Conservation (phyloP, 2,113 vertebrate genomes). For the Macquaria ambigua region DNA sequence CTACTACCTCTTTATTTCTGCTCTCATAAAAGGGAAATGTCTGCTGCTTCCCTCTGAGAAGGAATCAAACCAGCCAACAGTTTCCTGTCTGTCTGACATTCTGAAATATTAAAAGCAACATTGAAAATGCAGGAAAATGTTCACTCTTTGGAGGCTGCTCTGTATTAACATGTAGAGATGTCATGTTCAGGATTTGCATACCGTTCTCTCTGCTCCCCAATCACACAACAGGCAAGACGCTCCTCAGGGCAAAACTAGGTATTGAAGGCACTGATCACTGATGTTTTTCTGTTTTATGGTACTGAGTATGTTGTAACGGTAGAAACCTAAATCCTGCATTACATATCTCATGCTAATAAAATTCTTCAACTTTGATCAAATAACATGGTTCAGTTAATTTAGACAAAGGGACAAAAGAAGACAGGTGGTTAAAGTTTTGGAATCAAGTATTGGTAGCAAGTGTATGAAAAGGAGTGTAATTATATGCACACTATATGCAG, state of each 20-base stretch:
- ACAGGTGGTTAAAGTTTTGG: background rate
- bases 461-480: background rate
- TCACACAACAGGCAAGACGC: background rate
- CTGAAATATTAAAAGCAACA: constrained; percentile 24
- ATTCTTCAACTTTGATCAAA: background rate
- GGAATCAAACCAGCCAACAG: constrained; percentile 15
- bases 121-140: background rate
- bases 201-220: background rate
- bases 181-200: constrained; percentile 10
- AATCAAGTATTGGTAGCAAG: too few species aligned
- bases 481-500: background rate
- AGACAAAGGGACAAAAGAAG: background rate
- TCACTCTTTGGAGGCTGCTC: background rate
- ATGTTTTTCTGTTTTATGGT: background rate
- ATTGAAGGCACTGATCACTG: background rate
- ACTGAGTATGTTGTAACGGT: background rate
- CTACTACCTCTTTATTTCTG: constrained; percentile 7
- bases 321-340: background rate
- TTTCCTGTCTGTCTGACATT: constrained; percentile 27
- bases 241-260: background rate
- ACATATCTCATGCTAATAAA: background rate
- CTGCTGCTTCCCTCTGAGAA: constrained; percentile 5
- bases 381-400: background rate
- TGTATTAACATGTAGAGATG: constrained; percentile 6
- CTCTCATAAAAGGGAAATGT: constrained; percentile 22